phyloP scores from a whole-genome alignment of 2,113 vertebrate species.

The Eira barbara region DNA sequence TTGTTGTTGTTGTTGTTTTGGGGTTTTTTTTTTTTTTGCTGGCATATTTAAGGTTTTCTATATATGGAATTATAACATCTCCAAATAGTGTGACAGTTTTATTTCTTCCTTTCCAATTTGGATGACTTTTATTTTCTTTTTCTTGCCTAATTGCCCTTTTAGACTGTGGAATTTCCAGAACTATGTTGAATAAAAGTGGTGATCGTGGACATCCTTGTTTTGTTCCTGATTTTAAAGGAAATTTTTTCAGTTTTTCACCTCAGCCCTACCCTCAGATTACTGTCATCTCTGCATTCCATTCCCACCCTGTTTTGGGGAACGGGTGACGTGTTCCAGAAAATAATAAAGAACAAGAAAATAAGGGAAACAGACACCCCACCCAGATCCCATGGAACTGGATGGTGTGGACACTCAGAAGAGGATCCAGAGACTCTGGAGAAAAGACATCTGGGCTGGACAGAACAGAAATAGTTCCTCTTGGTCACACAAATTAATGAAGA shows the following conservation, averaged over 20 bases:
- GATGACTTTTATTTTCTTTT: neutral
- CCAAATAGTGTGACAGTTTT: neutral
- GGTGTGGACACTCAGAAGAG: neutral
- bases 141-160: neutral
- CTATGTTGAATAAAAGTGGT: neutral
- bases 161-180: neutral
- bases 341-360: neutral
- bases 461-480: neutral
- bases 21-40: neutral
- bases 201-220: neutral
- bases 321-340: neutral
- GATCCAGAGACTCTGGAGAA: neutral
- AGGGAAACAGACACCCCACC: accelerated
- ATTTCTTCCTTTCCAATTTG: neutral
- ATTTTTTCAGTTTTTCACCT: neutral
- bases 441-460: neutral
- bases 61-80: neutral
- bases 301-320: neutral
- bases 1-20: no score
- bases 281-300: neutral
- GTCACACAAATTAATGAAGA: neutral
- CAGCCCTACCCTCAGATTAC: neutral
- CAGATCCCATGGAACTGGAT: no score
- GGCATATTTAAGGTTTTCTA: neutral
- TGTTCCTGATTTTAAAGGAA: neutral